phyloP scores from a whole-genome alignment of 2,797 vertebrate species.

The Hypotaenidia okinawae region DNA sequence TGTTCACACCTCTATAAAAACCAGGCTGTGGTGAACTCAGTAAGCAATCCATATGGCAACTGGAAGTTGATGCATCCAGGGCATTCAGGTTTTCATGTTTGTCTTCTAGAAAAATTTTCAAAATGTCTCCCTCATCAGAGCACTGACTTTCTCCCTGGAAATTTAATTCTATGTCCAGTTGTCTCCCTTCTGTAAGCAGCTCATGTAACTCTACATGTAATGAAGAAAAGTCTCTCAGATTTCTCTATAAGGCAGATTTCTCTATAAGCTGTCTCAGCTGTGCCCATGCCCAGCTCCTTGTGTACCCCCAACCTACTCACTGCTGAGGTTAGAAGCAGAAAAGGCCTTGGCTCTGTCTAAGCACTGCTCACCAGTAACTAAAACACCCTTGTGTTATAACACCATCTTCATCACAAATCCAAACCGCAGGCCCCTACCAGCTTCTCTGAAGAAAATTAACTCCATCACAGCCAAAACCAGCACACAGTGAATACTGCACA shows the following conservation, averaged over 20 bases:
- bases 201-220: background rate
- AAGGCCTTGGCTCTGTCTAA: too few relatives aligned
- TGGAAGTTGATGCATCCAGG: background rate
- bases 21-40: background rate
- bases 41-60: background rate
- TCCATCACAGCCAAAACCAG: too few relatives aligned
- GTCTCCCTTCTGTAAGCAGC: background rate
- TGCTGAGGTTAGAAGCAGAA: too few relatives aligned
- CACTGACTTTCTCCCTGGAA: background rate
- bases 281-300: too few relatives aligned
- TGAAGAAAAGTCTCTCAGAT: background rate
- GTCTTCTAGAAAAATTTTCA: background rate
- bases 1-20: background rate
- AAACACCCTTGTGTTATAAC: too few relatives aligned
- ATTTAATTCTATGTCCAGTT: background rate
- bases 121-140: background rate
- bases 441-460: too few relatives aligned
- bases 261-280: too few relatives aligned
- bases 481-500: background rate
- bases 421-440: too few relatives aligned
- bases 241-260: background rate
- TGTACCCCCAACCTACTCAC: too few relatives aligned
- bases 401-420: too few relatives aligned
- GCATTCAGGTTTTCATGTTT: background rate
- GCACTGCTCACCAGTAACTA: too few relatives aligned